A percentile compares a stretch with the other conserved stretches of the same genome.
Evolutionary conservation across 2,888 invertebrate species (phyloP).

Genomic region (Lydus trimaculatus): DNA sequence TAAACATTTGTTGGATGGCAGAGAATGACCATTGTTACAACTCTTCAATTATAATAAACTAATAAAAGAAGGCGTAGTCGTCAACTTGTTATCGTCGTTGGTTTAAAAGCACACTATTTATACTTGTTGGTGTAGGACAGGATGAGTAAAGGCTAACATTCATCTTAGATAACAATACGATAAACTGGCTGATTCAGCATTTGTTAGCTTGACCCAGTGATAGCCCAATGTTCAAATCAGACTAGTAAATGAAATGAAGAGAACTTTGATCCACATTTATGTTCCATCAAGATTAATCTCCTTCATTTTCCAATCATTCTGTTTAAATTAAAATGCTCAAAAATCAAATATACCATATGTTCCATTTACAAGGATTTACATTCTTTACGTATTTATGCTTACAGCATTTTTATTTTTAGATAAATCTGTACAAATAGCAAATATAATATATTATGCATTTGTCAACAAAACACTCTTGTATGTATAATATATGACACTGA

Average conservation of each 20-base stretch:
- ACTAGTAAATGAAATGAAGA: neutral
- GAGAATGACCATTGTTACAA: slow-evolving; percentile 29
- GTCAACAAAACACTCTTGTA: too few relatives aligned
- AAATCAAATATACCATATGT: too few relatives aligned
- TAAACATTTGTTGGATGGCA: slow-evolving; percentile 23
- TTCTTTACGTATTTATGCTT: too few relatives aligned
- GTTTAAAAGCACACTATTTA: slow-evolving; percentile 44
- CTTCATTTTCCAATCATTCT: neutral
- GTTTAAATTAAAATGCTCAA: neutral
- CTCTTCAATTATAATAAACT: slow-evolving; percentile 38
- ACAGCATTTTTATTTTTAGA: too few relatives aligned
- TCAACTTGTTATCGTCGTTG: slow-evolving; percentile 43
- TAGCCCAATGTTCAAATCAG: neutral
- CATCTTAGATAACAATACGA: slow-evolving; percentile 47
- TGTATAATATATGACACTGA: too few relatives aligned
- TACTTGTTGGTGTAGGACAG: slow-evolving; percentile 46
- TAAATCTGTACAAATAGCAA: too few relatives aligned
- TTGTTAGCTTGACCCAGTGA: slow-evolving; percentile 15
- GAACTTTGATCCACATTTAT: neutral
- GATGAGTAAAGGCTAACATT: slow-evolving; percentile 47
- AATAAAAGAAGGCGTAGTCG: slow-evolving; percentile 42
- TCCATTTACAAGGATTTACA: too few relatives aligned
- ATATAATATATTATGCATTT: too few relatives aligned
- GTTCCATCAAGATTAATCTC: neutral
- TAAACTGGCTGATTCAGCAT: slow-evolving; percentile 46